Evolutionary conservation across 2,797 vertebrate genomes (phyloP), one percentile per base, ranked within the genome.

Genomic region (Cichlasoma orientale): DNA sequence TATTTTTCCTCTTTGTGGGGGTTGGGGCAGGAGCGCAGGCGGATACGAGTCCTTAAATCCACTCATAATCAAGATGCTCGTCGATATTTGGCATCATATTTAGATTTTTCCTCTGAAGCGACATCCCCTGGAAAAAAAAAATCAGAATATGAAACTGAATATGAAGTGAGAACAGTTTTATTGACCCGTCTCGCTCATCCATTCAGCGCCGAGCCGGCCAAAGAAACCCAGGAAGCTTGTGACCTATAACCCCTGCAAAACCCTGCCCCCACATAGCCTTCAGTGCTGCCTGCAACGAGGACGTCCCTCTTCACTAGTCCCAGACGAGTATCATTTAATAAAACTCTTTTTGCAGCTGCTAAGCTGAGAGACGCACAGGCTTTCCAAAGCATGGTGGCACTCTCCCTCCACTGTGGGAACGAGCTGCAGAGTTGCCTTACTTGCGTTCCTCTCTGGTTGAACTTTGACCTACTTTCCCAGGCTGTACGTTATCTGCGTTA

Each of bases 161-260:
- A 36, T n/a, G 54, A 12, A 1, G 9, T 1, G 25, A 21, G 44
- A 44, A 10, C 5, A 11, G 11, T 66, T 77, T 47, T 8, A 29
- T 72, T 2, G 25, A 56, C 58, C 55, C 82, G 29, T 33, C 57
- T 70, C 47, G 82, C 78, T 82, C 72, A 84, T 79, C 69, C 76
- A 53, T 82, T 87, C 77, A 89, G 91, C 88, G 84, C 86, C 89
- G 88, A 92, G 74, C 76, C 82, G 96, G 95, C 94, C 95, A 94
- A 93, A 88, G 86, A 41, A 86, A 53, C 93, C 93, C 94, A 95
- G 94, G 95, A 94, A 94, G 95, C 94, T 95, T 89, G 91, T 97
- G 96, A 97, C 97, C 97, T 96, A 75, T 94, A 92, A 97, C 96
- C 96, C 87, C 79, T 44, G 92, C 70, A 91, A 86, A 94, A 93